Conservation (phyloP, 2,113 vertebrate genomes). For the Heterocephalus glaber region DNA sequence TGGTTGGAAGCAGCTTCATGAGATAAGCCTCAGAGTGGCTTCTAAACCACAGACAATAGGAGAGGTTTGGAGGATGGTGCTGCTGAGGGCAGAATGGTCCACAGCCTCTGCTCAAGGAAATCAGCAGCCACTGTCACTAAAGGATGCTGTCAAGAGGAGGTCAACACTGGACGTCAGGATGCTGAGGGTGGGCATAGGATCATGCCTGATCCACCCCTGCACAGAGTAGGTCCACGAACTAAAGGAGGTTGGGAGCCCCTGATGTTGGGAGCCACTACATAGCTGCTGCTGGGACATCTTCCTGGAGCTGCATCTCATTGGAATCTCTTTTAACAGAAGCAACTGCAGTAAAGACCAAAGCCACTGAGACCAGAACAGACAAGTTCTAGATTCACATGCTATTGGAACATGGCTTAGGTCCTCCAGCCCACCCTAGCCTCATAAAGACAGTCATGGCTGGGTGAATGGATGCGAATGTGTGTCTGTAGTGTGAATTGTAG, state of each 20-base stretch:
- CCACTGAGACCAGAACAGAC: not conserved
- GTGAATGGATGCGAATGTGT: not conserved
- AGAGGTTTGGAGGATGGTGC: not conserved
- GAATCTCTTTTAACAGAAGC: not conserved
- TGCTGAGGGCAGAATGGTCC: not conserved
- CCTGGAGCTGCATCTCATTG: not conserved
- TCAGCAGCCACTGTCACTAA: not conserved
- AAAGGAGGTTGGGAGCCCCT: not conserved
- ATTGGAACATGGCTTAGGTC: not conserved
- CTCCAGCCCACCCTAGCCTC: not conserved
- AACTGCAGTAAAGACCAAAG: not conserved
- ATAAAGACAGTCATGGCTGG: not conserved
- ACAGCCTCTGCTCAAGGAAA: not conserved
- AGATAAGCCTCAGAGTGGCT: not conserved
- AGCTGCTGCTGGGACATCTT: not conserved
- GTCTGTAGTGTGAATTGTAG: not conserved
- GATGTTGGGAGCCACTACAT: not conserved
- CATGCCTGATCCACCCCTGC: not conserved
- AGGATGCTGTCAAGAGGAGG: not conserved
- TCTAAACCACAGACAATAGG: not conserved
- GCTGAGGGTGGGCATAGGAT: not conserved
- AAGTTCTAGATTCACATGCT: not conserved
- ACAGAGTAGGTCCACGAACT: not conserved
- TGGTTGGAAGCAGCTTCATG: not conserved
- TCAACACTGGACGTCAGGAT: too few species aligned